Conservation (phyloP, 2,888 invertebrate genomes). For the Lamellibrachia satsuma region DNA sequence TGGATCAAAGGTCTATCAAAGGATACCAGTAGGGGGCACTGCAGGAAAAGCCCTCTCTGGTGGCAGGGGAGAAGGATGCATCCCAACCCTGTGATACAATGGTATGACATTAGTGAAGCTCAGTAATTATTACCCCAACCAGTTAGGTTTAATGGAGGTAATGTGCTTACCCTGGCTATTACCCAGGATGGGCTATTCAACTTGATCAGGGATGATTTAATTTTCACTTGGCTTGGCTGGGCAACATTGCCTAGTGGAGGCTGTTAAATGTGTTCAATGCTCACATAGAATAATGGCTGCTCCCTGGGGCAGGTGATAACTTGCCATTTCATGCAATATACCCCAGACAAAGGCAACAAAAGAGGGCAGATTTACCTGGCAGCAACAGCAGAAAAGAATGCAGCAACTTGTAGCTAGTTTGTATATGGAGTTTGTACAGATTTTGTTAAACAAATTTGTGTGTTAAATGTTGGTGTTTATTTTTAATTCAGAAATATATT, state of each 20-base stretch:
- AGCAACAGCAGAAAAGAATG: neutral
- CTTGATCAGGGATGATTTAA: slow-evolving; percentile 13
- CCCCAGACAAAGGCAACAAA: slow-evolving; percentile 2
- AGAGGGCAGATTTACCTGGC: neutral
- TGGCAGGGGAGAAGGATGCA: neutral
- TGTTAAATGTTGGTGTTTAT: neutral
- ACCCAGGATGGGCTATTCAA: neutral
- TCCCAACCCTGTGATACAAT: neutral
- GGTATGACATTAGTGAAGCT: neutral
- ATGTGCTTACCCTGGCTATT: neutral
- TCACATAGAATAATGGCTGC: neutral
- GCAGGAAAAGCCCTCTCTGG: neutral
- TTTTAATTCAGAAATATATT: neutral
- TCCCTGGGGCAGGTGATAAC: neutral
- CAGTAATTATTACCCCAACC: slow-evolving; percentile 6
- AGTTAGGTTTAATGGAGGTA: neutral
- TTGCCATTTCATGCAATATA: neutral
- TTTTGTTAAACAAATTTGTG: neutral
- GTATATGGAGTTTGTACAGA: neutral
- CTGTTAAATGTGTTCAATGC: neutral
- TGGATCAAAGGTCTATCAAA: neutral
- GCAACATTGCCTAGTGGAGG: neutral
- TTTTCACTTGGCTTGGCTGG: neutral
- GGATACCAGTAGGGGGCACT: neutral
- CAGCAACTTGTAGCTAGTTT: neutral